A percentile compares a stretch with the other conserved stretches of the same genome.
phyloP scores from a whole-genome alignment of 2,797 vertebrate genomes.

The Argyrosomus regius region DNA sequence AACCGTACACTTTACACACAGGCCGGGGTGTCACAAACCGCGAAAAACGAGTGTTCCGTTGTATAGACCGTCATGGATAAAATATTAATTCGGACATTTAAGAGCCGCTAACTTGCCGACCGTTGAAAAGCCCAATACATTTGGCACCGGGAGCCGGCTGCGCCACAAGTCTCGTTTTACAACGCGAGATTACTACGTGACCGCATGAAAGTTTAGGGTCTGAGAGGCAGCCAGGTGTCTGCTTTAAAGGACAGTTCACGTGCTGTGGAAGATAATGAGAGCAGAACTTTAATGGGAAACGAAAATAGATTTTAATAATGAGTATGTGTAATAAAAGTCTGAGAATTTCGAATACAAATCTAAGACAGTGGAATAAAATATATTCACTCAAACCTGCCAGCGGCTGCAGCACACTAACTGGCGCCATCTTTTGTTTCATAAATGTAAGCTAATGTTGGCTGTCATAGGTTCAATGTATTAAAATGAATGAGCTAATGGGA shows the following conservation, averaged over 20 bases:
- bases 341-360: background rate
- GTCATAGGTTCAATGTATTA: too few species aligned
- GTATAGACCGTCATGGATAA: background rate
- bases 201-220: background rate
- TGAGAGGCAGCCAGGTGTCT: background rate
- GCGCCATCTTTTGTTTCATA: too few species aligned
- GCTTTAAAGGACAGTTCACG: background rate
- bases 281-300: too few species aligned
- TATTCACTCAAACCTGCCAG: too few species aligned
- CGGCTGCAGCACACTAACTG: too few species aligned
- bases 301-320: too few species aligned
- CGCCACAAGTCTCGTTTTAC: slow-evolving; percentile 5
- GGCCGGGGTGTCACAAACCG: background rate
- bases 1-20: background rate
- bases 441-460: too few species aligned
- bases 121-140: background rate
- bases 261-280: too few species aligned
- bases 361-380: background rate
- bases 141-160: slow-evolving; percentile 2
- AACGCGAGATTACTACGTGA: slow-evolving; percentile 46
- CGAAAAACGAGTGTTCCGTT: background rate
- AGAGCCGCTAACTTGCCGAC: slow-evolving; percentile 9
- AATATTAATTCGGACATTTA: background rate
- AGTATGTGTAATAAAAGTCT: background rate
- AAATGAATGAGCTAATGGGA: too few species aligned